Evolutionary conservation across 2,797 vertebrate species (phyloP).

Genomic region (Rachycentron canadum): DNA sequence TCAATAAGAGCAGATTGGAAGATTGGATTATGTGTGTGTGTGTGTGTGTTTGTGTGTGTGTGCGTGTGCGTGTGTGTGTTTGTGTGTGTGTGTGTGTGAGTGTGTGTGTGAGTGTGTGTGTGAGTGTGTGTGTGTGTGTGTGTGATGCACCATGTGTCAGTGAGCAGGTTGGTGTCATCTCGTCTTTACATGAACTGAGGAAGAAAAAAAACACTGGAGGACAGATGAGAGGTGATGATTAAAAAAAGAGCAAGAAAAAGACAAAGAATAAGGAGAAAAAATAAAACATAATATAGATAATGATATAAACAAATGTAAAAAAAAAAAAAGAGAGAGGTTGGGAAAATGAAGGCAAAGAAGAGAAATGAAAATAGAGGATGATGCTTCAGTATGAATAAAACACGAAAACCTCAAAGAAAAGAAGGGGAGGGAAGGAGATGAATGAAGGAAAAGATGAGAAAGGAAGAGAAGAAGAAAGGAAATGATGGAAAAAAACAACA

Average conservation of each 20-base stretch:
- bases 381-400: constrained; percentile 17
- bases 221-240: constrained; percentile 13
- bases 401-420: neutral
- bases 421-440: neutral
- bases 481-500: neutral
- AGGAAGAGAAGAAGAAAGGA: neutral
- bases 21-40: constrained; percentile 77
- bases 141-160: neutral
- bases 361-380: neutral
- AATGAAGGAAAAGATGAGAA: neutral
- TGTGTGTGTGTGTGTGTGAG: constrained; percentile 35
- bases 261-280: neutral
- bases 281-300: too few relatives aligned
- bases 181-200: constrained; percentile 26
- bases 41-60: constrained; percentile 40
- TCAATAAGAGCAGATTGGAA: constrained; percentile 81
- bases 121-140: constrained; percentile 16
- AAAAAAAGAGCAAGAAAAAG: neutral
- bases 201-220: constrained; percentile 4
- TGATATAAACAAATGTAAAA: too few relatives aligned
- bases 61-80: constrained; percentile 27
- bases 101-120: constrained; percentile 38
- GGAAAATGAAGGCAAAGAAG: neutral
- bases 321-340: neutral
- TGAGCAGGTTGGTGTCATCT: constrained; percentile 48